Evolutionary conservation across 2,113 vertebrate species (phyloP), one percentile per base, ranked within the genome.

Genomic region (Cebus imitator): DNA sequence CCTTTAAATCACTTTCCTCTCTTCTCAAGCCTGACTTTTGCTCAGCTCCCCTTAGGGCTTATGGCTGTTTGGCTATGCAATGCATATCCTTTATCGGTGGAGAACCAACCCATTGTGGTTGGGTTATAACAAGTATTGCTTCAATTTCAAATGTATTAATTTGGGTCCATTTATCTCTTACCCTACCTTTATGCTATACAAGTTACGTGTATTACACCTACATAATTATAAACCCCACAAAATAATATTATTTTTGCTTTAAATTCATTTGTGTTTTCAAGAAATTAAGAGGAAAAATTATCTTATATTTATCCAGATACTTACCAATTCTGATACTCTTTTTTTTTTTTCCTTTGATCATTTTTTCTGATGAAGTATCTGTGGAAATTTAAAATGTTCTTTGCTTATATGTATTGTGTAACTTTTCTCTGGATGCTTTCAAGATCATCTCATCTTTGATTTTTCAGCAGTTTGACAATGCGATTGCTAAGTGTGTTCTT

Each of bases 181-280:
- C 48, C n/a, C 61, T 90, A 37, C 40, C 25, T 97, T 94, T 80
- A 52, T 78, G 55, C 79, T 75, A 16, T 80, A 87, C 80, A 55
- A 89, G 9, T 79, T 79, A 57, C 21, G 80, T 87, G 25, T 92
- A 64, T 70, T 70, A 90, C 30, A 83, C 32, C 81, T 83, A 78
- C 16, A 79, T 78, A 89, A 83, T 89, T 92, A 75, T 80, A 61
- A 95, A 80, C 23, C 23, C 25, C 66, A 64, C n/a, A 87, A 58
- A 96, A 90, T 23, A 86, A 32, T 94, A 48, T 80, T 58, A 83
- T 79, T 93, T 91, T 83, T 90, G 10, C n/a, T 82, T 82, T 92
- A 92, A 88, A 76, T 32, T 37, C 48, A 61, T 72, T 35, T 82
- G 10, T 72, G 88, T 95, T 96, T 93, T 78, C 37, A 96, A 91